A percentile compares a stretch with the other conserved stretches of the same genome.
Conservation (phyloP, 2,888 invertebrate genomes). For the Caenorhabditis angaria region DNA sequence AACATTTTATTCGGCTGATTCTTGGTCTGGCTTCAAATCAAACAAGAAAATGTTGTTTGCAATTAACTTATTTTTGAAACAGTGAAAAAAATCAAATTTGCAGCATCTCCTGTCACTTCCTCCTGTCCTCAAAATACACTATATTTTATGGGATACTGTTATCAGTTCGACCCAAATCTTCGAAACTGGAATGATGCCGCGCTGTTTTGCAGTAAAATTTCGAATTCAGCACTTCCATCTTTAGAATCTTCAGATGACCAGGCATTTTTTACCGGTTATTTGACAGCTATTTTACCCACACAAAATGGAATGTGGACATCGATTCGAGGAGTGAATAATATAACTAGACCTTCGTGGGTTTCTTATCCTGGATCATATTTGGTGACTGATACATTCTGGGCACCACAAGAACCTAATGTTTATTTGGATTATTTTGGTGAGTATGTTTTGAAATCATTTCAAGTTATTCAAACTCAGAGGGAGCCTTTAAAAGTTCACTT, state of each 20-base stretch:
- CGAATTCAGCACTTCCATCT: conserved; percentile 13
- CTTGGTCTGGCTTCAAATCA: no score
- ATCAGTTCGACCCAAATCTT: conserved; percentile 21
- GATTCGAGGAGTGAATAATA: conserved; percentile 45
- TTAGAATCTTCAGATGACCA: conserved; percentile 37
- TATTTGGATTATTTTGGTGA: conserved; percentile 50
- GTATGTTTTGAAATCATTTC: background rate
- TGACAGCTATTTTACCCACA: conserved; percentile 33
- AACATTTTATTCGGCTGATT: no score
- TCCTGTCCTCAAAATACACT: conserved; percentile 23
- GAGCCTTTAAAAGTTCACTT: no score
- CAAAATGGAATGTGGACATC: conserved; percentile 48
- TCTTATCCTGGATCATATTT: conserved; percentile 48
- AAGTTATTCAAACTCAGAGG: background rate
- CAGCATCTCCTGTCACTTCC: conserved; percentile 15
- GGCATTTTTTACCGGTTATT: conserved; percentile 40
- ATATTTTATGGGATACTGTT: conserved; percentile 37
- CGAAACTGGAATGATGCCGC: conserved; percentile 38
- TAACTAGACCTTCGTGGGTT: conserved; percentile 47
- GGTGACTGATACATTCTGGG: conserved; percentile 46
- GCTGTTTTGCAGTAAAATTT: conserved; percentile 28
- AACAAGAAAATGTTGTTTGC: no score
- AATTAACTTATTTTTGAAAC: no score
- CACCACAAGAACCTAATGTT: conserved; percentile 50
- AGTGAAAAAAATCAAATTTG: no score